Conservation (phyloP, 2,888 invertebrate species). For the Gymnosoma rotundatum region DNA sequence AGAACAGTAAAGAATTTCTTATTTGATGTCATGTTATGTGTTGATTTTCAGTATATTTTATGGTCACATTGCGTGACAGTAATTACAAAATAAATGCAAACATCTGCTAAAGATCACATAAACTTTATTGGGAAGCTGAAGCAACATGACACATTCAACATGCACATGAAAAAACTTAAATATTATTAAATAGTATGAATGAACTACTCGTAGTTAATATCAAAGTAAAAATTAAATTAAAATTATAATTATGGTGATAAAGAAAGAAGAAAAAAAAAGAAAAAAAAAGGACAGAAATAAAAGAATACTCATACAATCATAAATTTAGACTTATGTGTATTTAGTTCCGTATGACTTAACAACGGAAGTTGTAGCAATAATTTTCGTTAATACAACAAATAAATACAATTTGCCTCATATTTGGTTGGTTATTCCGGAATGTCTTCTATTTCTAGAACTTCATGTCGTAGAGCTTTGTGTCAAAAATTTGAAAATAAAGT, state of each 20-base stretch:
- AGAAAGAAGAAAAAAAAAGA: conserved; percentile 2
- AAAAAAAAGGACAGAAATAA: not conserved
- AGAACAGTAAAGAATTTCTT: conserved; percentile 38
- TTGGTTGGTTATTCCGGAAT: too few species aligned
- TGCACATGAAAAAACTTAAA: conserved; percentile 14
- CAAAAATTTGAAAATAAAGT: too few species aligned
- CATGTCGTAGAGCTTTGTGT: too few species aligned
- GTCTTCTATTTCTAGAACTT: too few species aligned
- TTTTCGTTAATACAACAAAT: too few species aligned
- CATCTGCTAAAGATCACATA: conserved; percentile 79
- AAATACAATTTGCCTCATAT: too few species aligned
- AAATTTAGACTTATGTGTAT: conserved; percentile 15
- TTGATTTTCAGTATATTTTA: conserved; percentile 72
- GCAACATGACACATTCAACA: conserved; percentile 2
- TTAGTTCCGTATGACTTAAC: conserved; percentile 16
- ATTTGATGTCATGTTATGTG: conserved; percentile 67
- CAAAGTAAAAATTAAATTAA: conserved; percentile 64
- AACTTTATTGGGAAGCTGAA: conserved; percentile 56
- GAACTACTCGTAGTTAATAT: conserved; percentile 35
- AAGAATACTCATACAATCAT: not conserved
- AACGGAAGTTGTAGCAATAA: too few species aligned
- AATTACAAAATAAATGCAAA: conserved; percentile 81
- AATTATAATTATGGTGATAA: conserved; percentile 42
- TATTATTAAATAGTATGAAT: conserved; percentile 22
- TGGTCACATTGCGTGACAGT: conserved; percentile 81